Base-by-base conservation (phyloP, 1,140 invertebrate species). In the Coenobita brevimanus region DNA sequence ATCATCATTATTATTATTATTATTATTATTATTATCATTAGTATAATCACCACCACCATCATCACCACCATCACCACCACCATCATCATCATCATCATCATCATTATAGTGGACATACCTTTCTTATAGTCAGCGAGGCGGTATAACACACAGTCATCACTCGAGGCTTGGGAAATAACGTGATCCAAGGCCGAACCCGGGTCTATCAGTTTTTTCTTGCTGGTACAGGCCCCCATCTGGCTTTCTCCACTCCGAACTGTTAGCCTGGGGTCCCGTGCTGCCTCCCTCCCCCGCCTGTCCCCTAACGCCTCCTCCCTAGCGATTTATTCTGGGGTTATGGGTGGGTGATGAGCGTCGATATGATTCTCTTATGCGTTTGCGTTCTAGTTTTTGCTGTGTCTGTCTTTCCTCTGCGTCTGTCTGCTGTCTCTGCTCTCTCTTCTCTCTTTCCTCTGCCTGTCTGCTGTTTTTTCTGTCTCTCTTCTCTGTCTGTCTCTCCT, bases 81-180 rank as follows among this genome's bases (percentile, higher is more conserved):
- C 54, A 10, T 57, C 54, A 13, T n/a, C 54, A 13, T n/a, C n/a
- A 13, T 57, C 54, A 57, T 57, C 54, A 13, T 57, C 13, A 13
- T 10, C 54, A 57, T 13, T n/a, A n/a, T n/a, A n/a, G n/a, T n/a
- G n/a, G n/a, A 60, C 79, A 21, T 43, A 89, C 91, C 91, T 92
- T 97, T 96, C 92, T 97, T 97, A 92, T 97, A 98, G 93, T 98
- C 97, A 6, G 97, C 97, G 67, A 98, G 92, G 91, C 96, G 95
- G 91, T 98, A 98, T 0, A 98, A 93, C 1, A 97, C 93, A 91
- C 96, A 97, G 90, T 97, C 96, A 91, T 97, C 95, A 90, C 95
- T 96, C 67, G 95, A 96, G 4, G 95, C 96, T 92, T 85, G 93
- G 76, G 95, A 98, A 92, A 97, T 97, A 90, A 97, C 97, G 33